Evolutionary conservation across 2,113 vertebrate species (phyloP).

Genomic region (Cyanoramphus novaezelandiae): DNA sequence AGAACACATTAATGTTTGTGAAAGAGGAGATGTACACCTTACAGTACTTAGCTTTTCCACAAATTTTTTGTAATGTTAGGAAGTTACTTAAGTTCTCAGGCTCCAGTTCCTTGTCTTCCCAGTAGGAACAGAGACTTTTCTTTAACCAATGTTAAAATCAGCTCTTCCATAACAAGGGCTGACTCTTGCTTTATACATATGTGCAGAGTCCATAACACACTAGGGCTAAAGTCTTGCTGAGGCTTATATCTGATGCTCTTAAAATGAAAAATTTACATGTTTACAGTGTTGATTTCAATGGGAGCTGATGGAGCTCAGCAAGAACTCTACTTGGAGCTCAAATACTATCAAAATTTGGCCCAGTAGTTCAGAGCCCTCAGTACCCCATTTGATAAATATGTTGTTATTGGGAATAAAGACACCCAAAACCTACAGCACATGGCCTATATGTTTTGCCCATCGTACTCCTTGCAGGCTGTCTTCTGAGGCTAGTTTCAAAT

Average conservation of each 20-base stretch:
- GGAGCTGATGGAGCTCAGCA: background rate
- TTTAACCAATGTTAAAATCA: accelerated
- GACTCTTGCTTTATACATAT: background rate
- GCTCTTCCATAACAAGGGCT: background rate
- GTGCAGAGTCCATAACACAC: no score
- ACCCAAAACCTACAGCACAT: background rate
- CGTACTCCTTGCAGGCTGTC: background rate
- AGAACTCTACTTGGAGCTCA: background rate
- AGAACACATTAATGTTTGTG: accelerated
- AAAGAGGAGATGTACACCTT: background rate
- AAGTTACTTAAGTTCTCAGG: background rate
- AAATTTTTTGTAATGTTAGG: background rate
- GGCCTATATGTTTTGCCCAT: background rate
- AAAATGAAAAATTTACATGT: background rate
- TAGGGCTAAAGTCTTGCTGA: background rate
- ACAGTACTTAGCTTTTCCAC: background rate
- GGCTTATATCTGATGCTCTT: background rate
- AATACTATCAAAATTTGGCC: background rate
- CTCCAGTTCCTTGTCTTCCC: background rate
- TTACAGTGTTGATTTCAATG: background rate
- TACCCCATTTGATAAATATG: background rate
- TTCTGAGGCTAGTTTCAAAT: background rate
- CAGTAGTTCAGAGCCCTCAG: background rate
- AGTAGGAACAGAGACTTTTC: background rate
- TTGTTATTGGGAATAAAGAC: background rate